Conservation (phyloP, 1,140 invertebrate species). For the Brachionus koreanus region DNA sequence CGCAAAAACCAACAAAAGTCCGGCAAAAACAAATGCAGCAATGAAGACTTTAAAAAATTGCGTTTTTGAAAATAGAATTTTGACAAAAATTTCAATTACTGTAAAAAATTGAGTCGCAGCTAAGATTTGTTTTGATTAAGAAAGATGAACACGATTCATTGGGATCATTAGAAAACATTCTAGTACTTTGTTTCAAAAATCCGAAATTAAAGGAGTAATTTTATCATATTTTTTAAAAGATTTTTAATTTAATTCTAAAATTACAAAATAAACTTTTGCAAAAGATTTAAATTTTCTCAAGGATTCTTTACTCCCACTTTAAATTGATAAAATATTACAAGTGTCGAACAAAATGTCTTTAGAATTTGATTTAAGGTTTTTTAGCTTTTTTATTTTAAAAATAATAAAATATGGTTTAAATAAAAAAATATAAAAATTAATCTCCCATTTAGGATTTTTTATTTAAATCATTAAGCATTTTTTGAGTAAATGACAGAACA, state of each 20-base stretch:
- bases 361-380: not conserved
- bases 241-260: not conserved
- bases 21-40: constrained; percentile 59
- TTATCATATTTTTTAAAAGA: not conserved
- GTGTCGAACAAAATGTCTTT: not conserved
- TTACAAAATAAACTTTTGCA: constrained; percentile 4
- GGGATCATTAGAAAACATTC: not conserved
- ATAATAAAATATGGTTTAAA: not conserved
- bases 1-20: constrained; percentile 66
- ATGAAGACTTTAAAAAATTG: constrained; percentile 57
- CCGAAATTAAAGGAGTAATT: not conserved
- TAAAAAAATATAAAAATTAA: not conserved
- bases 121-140: not conserved
- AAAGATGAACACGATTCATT: not conserved
- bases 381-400: not conserved
- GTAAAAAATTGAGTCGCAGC: not conserved
- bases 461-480: too few species aligned
- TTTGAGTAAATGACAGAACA: too few species aligned
- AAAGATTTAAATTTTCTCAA: not conserved
- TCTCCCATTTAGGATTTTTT: too few species aligned
- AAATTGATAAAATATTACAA: constrained; percentile 3
- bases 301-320: not conserved
- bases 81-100: not conserved
- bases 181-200: not conserved
- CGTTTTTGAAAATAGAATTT: not conserved